A percentile compares a stretch with the other conserved stretches of the same genome.
Evolutionary conservation across 2,797 vertebrate species (phyloP).

Genomic region (Trichosurus vulpecula): DNA sequence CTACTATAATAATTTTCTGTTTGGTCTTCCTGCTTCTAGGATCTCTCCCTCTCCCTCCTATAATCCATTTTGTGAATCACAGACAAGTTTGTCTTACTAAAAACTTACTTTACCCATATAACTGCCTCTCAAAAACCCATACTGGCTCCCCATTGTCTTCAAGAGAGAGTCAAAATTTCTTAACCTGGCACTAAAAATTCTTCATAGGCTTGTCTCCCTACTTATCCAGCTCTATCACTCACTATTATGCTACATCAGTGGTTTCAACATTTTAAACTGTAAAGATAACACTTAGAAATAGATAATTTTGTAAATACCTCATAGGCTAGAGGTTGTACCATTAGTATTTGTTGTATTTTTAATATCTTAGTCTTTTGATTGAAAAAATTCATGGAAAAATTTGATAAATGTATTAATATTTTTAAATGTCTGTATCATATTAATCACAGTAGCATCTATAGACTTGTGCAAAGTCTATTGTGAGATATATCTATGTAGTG

Average conservation of each 20-base stretch:
- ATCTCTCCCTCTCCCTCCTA: fast-evolving
- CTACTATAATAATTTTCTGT: neutral
- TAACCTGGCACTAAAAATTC: neutral
- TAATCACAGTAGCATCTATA: neutral
- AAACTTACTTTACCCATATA: neutral
- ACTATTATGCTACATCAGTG: neutral
- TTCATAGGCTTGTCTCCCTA: neutral
- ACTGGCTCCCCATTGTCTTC: too few species aligned
- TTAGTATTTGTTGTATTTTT: neutral
- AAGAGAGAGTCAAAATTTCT: too few species aligned
- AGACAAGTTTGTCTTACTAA: neutral
- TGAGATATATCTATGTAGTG: neutral
- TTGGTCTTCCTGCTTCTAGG: neutral
- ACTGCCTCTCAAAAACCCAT: neutral
- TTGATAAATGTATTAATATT: neutral
- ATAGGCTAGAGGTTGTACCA: too few species aligned
- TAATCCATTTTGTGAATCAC: neutral
- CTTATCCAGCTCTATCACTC: neutral
- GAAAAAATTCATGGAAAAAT: neutral
- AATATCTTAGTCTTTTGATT: neutral
- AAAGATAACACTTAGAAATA: neutral
- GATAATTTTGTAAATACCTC: too few species aligned
- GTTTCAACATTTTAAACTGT: neutral
- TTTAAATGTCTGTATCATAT: neutral
- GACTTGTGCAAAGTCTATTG: neutral